These are phyloP conservation scores for Bombyx mandarina DNA, from an alignment of 1,140 invertebrate genomes.

Conservation along the genomic window DNA sequence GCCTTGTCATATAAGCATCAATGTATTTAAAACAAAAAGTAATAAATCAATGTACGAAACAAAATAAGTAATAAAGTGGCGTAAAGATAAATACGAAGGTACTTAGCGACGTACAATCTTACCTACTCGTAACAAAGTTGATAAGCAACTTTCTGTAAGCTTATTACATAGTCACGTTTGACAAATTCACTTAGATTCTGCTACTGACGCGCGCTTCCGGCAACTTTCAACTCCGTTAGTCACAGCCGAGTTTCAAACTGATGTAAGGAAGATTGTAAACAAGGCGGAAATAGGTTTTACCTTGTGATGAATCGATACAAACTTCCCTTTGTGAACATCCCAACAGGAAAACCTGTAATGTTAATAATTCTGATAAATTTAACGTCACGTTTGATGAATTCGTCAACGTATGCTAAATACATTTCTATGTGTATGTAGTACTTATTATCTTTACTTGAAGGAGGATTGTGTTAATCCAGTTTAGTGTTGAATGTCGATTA, in stretches of 20 bases:
- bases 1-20: too few relatives aligned
- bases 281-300: slow-evolving; percentile 20
- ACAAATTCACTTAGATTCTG: slow-evolving; percentile 55
- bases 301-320: not conserved
- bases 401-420: too few relatives aligned
- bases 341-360: too few relatives aligned
- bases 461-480: too few relatives aligned
- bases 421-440: too few relatives aligned
- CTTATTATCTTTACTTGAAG: too few relatives aligned
- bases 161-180: slow-evolving; percentile 47
- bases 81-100: slow-evolving; percentile 1
- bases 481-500: too few relatives aligned
- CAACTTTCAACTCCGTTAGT: slow-evolving; percentile 36
- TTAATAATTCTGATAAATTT: too few relatives aligned
- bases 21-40: not conserved
- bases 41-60: slow-evolving; percentile 1
- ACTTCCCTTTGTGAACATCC: too few relatives aligned
- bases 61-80: not conserved
- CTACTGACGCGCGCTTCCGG: slow-evolving; percentile 30
- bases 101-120: slow-evolving; percentile 2
- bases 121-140: slow-evolving; percentile 13
- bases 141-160: slow-evolving; percentile 37
- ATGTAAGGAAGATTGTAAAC: slow-evolving; percentile 22
- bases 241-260: slow-evolving; percentile 23
- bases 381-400: too few relatives aligned